These are phyloP conservation scores for Clarias fuscus DNA, from an alignment of 2,797 vertebrate species.

Conservation along the genomic window DNA sequence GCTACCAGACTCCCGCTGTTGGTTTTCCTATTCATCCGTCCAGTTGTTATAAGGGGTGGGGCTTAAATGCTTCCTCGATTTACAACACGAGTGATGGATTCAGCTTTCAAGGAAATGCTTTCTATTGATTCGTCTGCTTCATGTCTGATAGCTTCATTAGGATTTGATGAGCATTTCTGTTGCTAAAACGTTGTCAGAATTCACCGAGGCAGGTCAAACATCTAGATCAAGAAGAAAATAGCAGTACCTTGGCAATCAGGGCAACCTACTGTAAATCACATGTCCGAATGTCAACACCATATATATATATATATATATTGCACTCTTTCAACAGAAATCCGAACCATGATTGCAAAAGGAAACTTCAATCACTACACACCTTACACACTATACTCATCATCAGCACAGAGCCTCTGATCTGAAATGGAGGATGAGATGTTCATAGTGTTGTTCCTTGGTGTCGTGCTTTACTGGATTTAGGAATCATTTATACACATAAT, in stretches of 20 bases:
- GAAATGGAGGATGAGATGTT: background rate
- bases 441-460: background rate
- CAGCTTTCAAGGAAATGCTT: background rate
- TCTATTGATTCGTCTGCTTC: constrained; percentile 10
- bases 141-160: constrained; percentile 35
- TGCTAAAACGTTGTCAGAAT: background rate
- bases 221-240: background rate
- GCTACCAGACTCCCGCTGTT: background rate
- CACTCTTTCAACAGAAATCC: background rate
- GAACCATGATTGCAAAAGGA: constrained; percentile 23
- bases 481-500: background rate
- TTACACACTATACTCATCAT: background rate
- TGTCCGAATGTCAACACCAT: background rate
- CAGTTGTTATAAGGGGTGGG: background rate
- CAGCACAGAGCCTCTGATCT: background rate
- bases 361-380: background rate
- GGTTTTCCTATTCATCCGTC: background rate
- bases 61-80: background rate
- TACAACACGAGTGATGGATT: constrained; percentile 9
- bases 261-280: background rate
- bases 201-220: background rate
- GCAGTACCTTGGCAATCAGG: background rate
- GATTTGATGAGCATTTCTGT: constrained; percentile 20
- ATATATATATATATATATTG: background rate
- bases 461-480: constrained; percentile 1